Evolutionary conservation across 2,797 vertebrate species (phyloP), one percentile per base, ranked within the genome.

Genomic region (Anniella stebbinsi): DNA sequence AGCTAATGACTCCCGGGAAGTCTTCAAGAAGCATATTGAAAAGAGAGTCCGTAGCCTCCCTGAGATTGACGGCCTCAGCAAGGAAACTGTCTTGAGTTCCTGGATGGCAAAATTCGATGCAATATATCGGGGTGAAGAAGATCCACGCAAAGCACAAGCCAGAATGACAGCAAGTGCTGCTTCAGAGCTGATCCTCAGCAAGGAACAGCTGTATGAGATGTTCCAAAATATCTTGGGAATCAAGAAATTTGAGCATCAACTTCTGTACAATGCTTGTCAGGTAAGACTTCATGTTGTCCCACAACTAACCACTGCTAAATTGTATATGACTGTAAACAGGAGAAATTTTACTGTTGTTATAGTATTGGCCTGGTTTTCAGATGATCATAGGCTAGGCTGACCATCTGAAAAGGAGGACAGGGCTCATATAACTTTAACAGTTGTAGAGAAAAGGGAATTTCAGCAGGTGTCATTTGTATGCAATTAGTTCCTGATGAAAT

Each of bases 1-100:
- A 0, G 98, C 99, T 3, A 99, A 97, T 0, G 99, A 99, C 96
- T 99, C 98, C 2, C 97, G 99, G 0, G 99, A 99, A 89, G 98
- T 99, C 92, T 99, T 99, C 96, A 99, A 99, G 97, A 99, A 99
- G 93, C 99, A 99, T 97, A 99, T 99, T 0, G 99, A 99, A 97
- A 99, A 99, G 66, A 97, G 99, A 0, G 99, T 99, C 63, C 98
- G 99, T 63, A 99, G 99, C 96, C 97, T 99, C 60, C 99, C 99
- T 0, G 99, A 99, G 95, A 99, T 99, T 0, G 98, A 99, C 0
- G 99, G 99, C 82, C 97, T 99, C 94, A 99, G 99, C 97, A 99
- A 99, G 96, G 99, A 99, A 97, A 99, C 99, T 0, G 99, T 99
- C 86, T 97, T 99, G 73, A 99, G 98, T 96, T 99, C 99, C 54